Conservation (phyloP, 2,797 vertebrate species). For the Coccyzus lansbergi region DNA sequence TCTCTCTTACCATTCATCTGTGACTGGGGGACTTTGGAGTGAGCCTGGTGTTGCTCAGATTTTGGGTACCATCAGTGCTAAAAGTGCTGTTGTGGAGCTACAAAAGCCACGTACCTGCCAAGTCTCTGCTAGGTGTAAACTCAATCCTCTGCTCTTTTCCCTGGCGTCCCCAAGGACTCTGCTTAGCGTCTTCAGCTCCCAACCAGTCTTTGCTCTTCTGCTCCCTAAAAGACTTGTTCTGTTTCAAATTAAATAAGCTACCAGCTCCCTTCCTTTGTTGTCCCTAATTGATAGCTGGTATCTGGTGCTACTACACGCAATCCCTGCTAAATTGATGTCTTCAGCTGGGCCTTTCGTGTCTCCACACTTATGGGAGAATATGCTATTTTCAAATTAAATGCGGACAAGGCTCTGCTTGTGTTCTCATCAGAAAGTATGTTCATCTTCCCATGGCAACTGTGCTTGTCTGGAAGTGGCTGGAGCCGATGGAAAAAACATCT, state of each 20-base stretch:
- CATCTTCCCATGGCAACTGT: background rate
- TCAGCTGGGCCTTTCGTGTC: background rate
- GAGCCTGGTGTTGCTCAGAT: background rate
- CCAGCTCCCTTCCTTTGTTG: background rate
- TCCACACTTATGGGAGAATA: fast-evolving
- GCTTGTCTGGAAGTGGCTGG: background rate
- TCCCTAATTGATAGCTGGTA: background rate
- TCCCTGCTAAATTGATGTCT: background rate
- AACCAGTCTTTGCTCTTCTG: background rate
- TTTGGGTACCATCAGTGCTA: background rate
- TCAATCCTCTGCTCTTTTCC: background rate
- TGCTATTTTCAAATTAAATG: background rate
- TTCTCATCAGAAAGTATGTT: background rate
- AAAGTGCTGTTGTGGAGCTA: background rate
- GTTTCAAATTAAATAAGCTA: background rate
- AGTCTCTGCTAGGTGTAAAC: background rate
- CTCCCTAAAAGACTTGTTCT: background rate
- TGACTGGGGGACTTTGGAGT: background rate
- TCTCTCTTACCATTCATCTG: background rate
- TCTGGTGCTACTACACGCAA: fast-evolving
- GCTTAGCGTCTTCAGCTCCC: background rate
- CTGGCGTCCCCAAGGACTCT: background rate
- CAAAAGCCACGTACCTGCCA: background rate
- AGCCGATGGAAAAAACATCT: background rate
- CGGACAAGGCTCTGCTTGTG: background rate